Evolutionary conservation across 2,888 invertebrate species (phyloP).

Genomic region (Pyrrhia umbra): DNA sequence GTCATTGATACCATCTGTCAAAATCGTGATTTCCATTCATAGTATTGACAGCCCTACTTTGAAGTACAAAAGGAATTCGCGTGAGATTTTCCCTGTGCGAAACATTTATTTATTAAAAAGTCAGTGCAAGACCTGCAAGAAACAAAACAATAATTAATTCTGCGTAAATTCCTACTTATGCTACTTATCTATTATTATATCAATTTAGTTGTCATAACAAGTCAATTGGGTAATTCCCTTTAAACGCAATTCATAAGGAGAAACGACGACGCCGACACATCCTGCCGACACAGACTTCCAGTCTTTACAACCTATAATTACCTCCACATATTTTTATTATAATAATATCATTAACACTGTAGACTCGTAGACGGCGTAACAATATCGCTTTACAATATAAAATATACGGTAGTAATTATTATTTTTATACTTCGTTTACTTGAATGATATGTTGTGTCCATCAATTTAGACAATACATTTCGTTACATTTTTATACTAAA

Average conservation of each 20-base stretch:
- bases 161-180: neutral
- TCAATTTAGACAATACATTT: neutral
- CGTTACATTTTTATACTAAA: no score
- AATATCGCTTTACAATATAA: conserved; percentile 23
- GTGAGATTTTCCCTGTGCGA: conserved; percentile 50
- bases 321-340: conserved; percentile 18
- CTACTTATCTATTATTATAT: conserved; percentile 9
- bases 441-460: conserved; percentile 40
- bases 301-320: conserved; percentile 29
- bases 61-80: conserved; percentile 45
- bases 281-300: conserved; percentile 26
- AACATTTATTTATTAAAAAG: conserved; percentile 20
- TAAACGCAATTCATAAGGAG: neutral
- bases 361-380: conserved; percentile 36
- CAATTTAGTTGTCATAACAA: conserved; percentile 2
- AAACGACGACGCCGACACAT: neutral
- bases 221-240: conserved; percentile 20
- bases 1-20: conserved; percentile 61
- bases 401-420: conserved; percentile 12
- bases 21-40: conserved; percentile 63
- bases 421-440: conserved; percentile 27
- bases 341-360: conserved; percentile 24
- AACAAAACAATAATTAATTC: conserved; percentile 6
- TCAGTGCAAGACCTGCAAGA: conserved; percentile 23
- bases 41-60: conserved; percentile 52